Percentiles rank a stretch among this genome's conserved stretches.
Conservation (phyloP, 2,113 vertebrate genomes). For the Dromaius novaehollandiae region DNA sequence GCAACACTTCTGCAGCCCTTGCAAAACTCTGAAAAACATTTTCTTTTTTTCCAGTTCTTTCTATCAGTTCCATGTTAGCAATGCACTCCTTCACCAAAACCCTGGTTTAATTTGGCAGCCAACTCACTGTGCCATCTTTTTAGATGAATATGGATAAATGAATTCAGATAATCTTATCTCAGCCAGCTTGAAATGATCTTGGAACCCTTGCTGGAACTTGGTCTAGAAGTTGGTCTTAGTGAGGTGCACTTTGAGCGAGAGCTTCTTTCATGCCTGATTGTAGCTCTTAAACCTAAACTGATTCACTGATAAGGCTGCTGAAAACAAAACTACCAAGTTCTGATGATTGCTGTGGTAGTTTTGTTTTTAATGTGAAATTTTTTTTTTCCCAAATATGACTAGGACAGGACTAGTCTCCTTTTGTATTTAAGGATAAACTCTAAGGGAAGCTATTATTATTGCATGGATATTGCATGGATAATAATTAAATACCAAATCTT, state of each 20-base stretch:
- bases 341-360: not conserved
- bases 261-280: not conserved
- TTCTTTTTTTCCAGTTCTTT: not conserved
- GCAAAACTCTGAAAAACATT: not conserved
- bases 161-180: not conserved
- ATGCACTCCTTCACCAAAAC: not conserved
- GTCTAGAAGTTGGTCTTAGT: not conserved
- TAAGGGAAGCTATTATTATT: not conserved
- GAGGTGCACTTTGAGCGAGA: not conserved
- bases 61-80: not conserved
- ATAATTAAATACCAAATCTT: conserved; percentile 9
- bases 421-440: not conserved
- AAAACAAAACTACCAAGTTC: not conserved
- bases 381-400: not conserved
- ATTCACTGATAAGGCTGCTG: not conserved
- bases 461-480: not conserved
- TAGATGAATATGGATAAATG: not conserved
- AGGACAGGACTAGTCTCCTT: not conserved
- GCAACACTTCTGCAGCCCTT: not conserved
- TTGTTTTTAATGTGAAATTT: not conserved
- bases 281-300: not conserved
- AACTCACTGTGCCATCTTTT: not conserved
- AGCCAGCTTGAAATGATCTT: not conserved
- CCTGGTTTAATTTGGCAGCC: not conserved
- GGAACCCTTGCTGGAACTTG: not conserved